Evolutionary conservation across 2,888 invertebrate genomes (phyloP).

Genomic region (Xestia ashworthii): DNA sequence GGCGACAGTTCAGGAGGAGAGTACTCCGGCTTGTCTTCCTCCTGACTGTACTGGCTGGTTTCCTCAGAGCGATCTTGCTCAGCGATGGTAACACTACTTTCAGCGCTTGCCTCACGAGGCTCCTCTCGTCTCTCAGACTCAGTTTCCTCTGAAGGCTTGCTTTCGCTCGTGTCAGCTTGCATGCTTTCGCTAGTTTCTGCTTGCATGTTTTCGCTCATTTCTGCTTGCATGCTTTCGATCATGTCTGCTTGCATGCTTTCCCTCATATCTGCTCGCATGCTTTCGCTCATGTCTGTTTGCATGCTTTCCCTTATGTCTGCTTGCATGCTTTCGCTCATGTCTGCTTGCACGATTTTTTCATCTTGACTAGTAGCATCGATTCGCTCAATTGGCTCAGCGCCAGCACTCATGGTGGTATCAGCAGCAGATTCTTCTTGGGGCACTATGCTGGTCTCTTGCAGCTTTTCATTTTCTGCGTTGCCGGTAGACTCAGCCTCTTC

Average conservation of each 20-base stretch:
- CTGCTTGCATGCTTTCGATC: constrained; percentile 18
- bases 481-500: constrained; percentile 70
- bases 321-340: constrained; percentile 18
- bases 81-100: constrained; percentile 4
- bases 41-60: constrained; percentile 34
- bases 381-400: constrained; percentile 35
- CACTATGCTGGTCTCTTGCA: constrained; percentile 29
- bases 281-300: constrained; percentile 13
- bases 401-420: constrained; percentile 19
- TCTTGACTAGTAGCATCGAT: constrained; percentile 60
- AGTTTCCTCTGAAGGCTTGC: constrained; percentile 8
- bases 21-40: constrained; percentile 28
- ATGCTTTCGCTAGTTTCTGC: constrained; percentile 21
- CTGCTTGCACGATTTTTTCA: constrained; percentile 48
- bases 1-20: constrained; percentile 32
- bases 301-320: constrained; percentile 14
- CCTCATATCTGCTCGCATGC: not conserved
- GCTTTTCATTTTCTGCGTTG: constrained; percentile 31
- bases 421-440: constrained; percentile 29
- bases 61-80: constrained; percentile 40
- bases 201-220: constrained; percentile 20
- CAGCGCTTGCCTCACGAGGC: constrained; percentile 42
- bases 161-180: constrained; percentile 23
- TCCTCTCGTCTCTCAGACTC: constrained; percentile 25
- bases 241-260: not conserved